A percentile compares a stretch with the other conserved stretches of the same genome.
Conservation (phyloP, 2,113 vertebrate genomes). For the Micronisus gabar region DNA sequence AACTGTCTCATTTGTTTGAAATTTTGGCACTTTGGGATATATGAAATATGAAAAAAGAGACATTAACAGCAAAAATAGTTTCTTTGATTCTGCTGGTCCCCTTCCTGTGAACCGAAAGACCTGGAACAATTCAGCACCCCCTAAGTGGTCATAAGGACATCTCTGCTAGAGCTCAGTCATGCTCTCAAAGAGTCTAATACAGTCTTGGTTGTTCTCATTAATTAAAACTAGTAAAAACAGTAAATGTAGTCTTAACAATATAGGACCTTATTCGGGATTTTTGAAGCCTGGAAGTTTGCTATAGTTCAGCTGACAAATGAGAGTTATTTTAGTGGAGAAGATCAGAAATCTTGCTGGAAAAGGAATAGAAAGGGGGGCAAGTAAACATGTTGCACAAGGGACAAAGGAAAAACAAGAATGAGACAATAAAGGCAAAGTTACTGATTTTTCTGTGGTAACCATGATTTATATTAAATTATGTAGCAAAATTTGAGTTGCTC, state of each 20-base stretch:
- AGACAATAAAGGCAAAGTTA: background rate
- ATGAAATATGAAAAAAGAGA: background rate
- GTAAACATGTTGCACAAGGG: background rate
- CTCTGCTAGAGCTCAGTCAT: background rate
- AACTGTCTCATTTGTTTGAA: background rate
- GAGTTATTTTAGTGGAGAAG: background rate
- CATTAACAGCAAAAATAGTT: background rate
- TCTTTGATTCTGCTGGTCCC: background rate
- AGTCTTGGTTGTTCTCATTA: background rate
- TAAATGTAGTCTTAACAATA: background rate
- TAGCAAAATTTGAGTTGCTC: background rate
- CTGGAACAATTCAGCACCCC: background rate
- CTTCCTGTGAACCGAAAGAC: background rate
- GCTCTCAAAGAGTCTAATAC: background rate
- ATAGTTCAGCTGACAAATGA: background rate
- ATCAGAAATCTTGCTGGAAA: background rate
- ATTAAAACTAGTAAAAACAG: background rate
- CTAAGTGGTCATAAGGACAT: background rate
- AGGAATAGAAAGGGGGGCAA: background rate
- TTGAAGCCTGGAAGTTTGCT: background rate
- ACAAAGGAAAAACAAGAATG: background rate
- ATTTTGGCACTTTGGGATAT: background rate
- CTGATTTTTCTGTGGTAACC: background rate
- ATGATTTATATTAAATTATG: background rate
- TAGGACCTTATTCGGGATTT: background rate